Base-by-base conservation (phyloP, 1,140 invertebrate species). In the Metaphire vulgaris region DNA sequence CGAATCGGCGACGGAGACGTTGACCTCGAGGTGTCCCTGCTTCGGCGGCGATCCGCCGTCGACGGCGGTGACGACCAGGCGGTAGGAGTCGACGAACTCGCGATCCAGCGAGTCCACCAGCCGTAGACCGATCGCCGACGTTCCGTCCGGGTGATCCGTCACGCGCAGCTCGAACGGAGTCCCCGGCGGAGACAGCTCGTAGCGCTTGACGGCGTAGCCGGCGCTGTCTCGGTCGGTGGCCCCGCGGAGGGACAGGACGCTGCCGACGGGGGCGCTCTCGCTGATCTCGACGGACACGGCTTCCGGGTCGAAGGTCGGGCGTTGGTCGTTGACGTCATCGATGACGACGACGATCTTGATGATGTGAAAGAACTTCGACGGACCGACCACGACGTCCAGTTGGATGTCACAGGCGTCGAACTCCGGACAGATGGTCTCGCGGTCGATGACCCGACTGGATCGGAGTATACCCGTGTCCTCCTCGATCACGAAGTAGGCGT, bases 41-140 rank as follows among this genome's bases (percentile, higher is more conserved):
- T 34, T 34, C 34, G 33, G 33, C 0, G 33, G 68, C 2, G 21
- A 16, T 34, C 67, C 33, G 12, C 74, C 65, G 28, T 76, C 95
- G 21, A 90, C 91, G 2, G 94, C 95, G 33, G 91, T 87, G 26
- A 97, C 90, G 1, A 89, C 90, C 77, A 97, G 87, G 77, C 89
- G 89, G 85, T 95, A 95, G 73, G 88, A 88, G 84, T 92, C 90
- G 29, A 88, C 84, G 26, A 87, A 89, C 86, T 96, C 94, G 34
- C 93, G 89, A 84, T 96, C 94, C 69, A 96, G 84, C 2, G 64
- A 32, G n/a, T 33, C 64, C 1, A 65, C 26, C 6, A 74, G 26
- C 21, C 34, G 26, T 65, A 74, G 66, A 1, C 31, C 56, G n/a
- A 68, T 29, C 14, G 34, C 74, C 21, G 64, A 21, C 12, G 30